Percentiles rank a stretch among this genome's conserved stretches.
Evolutionary conservation across 2,113 vertebrate genomes (phyloP).

Genomic region (Tetraodon nigroviridis): DNA sequence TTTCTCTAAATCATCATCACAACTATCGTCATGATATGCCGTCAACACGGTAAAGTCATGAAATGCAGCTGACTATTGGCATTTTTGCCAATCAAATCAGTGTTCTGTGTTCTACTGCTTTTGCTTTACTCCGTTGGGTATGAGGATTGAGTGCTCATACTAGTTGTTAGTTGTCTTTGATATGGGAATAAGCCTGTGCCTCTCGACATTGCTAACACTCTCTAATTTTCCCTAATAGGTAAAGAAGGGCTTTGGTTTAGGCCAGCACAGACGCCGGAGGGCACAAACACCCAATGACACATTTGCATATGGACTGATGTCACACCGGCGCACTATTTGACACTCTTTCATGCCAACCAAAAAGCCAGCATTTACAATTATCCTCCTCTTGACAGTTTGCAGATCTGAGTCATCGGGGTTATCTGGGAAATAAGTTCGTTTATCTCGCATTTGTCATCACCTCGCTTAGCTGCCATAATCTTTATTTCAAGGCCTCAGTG

Average conservation of each 20-base stretch:
- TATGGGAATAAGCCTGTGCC: constrained; percentile 23
- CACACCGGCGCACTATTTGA: constrained; percentile 17
- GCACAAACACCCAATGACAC: neutral
- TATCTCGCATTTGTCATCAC: constrained; percentile 34
- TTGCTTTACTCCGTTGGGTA: constrained; percentile 42
- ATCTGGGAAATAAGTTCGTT: constrained; percentile 35
- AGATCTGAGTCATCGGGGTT: constrained; percentile 41
- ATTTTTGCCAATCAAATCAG: constrained; percentile 15
- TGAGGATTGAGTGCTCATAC: constrained; percentile 51
- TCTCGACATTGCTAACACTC: constrained; percentile 49
- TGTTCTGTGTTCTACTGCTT: constrained; percentile 44
- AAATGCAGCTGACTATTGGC: neutral
- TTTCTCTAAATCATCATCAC: constrained; percentile 11
- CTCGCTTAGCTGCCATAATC: neutral
- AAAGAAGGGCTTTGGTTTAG: constrained; percentile 30
- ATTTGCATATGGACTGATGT: constrained; percentile 19
- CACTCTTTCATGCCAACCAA: constrained; percentile 38
- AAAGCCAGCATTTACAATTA: neutral
- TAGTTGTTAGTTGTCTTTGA: constrained; percentile 51
- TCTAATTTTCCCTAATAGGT: constrained; percentile 59
- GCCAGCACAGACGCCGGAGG: neutral
- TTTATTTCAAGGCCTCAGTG: no score
- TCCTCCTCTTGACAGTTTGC: constrained; percentile 6
- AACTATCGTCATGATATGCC: no score
- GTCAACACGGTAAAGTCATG: neutral